Evolutionary conservation across 1,140 invertebrate genomes (phyloP).

Genomic region (Coelopa frigida): DNA sequence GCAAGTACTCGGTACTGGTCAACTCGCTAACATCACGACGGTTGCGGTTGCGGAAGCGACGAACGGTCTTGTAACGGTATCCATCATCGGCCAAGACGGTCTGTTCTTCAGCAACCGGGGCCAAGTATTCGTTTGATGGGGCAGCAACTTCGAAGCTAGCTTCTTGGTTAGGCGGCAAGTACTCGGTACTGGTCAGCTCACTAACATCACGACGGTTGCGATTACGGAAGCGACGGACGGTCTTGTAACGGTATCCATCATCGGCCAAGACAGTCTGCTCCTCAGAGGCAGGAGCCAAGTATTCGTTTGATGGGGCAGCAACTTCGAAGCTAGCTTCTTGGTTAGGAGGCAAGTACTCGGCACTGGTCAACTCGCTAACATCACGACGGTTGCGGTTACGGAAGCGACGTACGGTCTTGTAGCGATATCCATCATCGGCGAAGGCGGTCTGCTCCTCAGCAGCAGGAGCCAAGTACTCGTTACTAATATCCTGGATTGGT

Average conservation of each 20-base stretch:
- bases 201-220: constrained; percentile 30
- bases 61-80: constrained; percentile 27
- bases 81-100: constrained; percentile 15
- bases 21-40: constrained; percentile 37
- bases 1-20: constrained; percentile 20
- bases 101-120: constrained; percentile 11
- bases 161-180: constrained; percentile 15
- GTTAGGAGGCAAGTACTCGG: constrained; percentile 25
- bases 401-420: constrained; percentile 21
- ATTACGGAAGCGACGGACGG: constrained; percentile 23
- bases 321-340: constrained; percentile 18
- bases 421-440: constrained; percentile 22
- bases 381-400: constrained; percentile 25
- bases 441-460: constrained; percentile 11
- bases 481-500: constrained; percentile 17
- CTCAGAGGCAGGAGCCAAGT: constrained; percentile 5
- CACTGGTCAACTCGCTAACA: constrained; percentile 19
- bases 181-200: constrained; percentile 27
- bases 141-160: constrained; percentile 1
- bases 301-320: constrained; percentile 6
- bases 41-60: constrained; percentile 21
- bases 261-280: constrained; percentile 18
- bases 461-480: constrained; percentile 24
- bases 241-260: constrained; percentile 37
- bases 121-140: constrained; percentile 18